These are phyloP conservation scores for Halocynthia roretzi DNA, from an alignment of 23 tunicate genomes.

Conservation along the genomic window DNA sequence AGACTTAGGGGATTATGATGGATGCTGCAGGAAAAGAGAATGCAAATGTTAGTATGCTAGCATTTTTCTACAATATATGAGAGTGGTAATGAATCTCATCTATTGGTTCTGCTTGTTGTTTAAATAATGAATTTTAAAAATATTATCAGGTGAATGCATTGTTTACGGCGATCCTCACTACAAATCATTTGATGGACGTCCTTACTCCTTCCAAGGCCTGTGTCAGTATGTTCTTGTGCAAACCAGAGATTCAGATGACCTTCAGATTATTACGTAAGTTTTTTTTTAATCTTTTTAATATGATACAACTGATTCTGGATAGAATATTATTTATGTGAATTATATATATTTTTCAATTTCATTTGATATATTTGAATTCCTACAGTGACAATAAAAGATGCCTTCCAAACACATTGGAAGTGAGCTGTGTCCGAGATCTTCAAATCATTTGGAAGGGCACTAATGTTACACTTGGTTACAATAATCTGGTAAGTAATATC, in stretches of 20 bases:
- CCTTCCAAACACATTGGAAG: too few species aligned
- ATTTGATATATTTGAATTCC: too few species aligned
- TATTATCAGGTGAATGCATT: slow-evolving; percentile 16
- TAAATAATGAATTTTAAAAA: background rate
- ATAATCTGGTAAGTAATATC: too few species aligned
- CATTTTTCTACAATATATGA: too few species aligned
- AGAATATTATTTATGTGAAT: too few species aligned
- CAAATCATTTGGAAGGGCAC: too few species aligned
- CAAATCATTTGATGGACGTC: slow-evolving; percentile 2
- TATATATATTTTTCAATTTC: background rate
- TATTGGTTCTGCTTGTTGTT: too few species aligned
- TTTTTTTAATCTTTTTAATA: background rate
- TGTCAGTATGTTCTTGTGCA: slow-evolving; percentile 15
- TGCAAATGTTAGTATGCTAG: slow-evolving; percentile 8
- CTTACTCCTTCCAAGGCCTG: slow-evolving; percentile 14
- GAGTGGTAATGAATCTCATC: too few species aligned
- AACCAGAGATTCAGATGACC: slow-evolving; percentile 4
- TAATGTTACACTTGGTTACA: too few species aligned
- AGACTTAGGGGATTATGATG: background rate
- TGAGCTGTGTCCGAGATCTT: too few species aligned
- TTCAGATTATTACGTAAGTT: slow-evolving; percentile 13
- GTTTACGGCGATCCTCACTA: slow-evolving; percentile 22
- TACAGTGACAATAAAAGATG: too few species aligned
- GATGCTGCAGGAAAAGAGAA: slow-evolving; percentile 10
- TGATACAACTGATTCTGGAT: background rate